Conservation (phyloP, 2,888 invertebrate genomes). For the Cataglyphis cursor region DNA sequence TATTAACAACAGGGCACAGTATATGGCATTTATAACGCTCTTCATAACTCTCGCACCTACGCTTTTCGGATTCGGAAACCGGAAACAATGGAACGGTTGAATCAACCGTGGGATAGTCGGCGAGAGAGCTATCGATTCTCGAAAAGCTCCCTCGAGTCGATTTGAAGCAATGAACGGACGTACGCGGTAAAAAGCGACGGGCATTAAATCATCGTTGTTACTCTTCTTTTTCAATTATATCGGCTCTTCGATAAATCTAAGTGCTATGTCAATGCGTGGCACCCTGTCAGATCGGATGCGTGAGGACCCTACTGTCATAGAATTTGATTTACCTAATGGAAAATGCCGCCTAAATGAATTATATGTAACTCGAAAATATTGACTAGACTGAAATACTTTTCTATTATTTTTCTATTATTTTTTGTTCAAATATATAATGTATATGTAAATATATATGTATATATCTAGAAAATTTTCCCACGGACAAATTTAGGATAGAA, state of each 20-base stretch:
- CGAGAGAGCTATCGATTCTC: constrained; percentile 69
- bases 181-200: constrained; percentile 57
- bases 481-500: neutral
- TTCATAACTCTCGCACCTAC: constrained; percentile 18
- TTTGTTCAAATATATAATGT: neutral
- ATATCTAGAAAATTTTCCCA: neutral
- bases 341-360: constrained; percentile 29
- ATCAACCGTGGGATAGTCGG: constrained; percentile 37
- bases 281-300: constrained; percentile 34
- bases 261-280: constrained; percentile 47
- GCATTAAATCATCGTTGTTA: constrained; percentile 60
- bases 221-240: constrained; percentile 55
- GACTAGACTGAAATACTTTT: constrained; percentile 17
- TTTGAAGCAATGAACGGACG: constrained; percentile 67
- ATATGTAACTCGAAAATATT: constrained; percentile 1
- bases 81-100: constrained; percentile 36
- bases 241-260: constrained; percentile 53
- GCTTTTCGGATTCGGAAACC: constrained; percentile 31
- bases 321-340: constrained; percentile 47
- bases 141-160: constrained; percentile 65
- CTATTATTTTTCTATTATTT: neutral
- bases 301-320: constrained; percentile 18
- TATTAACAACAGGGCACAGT: neutral
- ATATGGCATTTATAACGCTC: constrained; percentile 19
- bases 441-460: neutral